Evolutionary conservation across 2,113 vertebrate genomes (phyloP).

Genomic region (Grus americana): DNA sequence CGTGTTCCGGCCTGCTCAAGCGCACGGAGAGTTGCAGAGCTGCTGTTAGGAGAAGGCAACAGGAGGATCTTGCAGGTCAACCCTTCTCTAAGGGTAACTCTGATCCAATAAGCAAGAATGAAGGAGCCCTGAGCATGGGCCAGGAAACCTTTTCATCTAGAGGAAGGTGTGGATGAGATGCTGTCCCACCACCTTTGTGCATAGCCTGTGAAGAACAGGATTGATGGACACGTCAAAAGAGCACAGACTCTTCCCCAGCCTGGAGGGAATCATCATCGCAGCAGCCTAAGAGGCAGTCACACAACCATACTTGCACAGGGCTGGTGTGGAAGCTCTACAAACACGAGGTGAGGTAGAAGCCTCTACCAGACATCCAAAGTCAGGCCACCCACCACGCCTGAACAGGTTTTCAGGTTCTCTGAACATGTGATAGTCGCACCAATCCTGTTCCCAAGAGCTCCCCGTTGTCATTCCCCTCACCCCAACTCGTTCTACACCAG

Average conservation of each 20-base stretch:
- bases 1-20: neutral
- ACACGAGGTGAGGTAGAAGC: neutral
- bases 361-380: neutral
- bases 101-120: neutral
- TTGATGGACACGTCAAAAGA: neutral
- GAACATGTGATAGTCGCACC: neutral
- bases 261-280: neutral
- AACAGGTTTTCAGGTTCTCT: neutral
- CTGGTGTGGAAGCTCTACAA: neutral
- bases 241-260: neutral
- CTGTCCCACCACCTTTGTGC: neutral
- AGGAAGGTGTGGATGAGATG: neutral
- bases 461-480: neutral
- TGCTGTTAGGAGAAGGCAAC: neutral
- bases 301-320: neutral
- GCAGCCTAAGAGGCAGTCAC: neutral
- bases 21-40: fast-evolving
- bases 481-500: neutral
- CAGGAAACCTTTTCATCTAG: neutral
- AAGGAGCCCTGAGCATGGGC: neutral
- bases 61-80: neutral
- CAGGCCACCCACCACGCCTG: neutral
- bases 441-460: neutral
- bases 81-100: neutral
- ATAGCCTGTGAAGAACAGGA: neutral